Evolutionary conservation across 2,797 vertebrate genomes (phyloP).

Genomic region (Peromyscus aztecus): DNA sequence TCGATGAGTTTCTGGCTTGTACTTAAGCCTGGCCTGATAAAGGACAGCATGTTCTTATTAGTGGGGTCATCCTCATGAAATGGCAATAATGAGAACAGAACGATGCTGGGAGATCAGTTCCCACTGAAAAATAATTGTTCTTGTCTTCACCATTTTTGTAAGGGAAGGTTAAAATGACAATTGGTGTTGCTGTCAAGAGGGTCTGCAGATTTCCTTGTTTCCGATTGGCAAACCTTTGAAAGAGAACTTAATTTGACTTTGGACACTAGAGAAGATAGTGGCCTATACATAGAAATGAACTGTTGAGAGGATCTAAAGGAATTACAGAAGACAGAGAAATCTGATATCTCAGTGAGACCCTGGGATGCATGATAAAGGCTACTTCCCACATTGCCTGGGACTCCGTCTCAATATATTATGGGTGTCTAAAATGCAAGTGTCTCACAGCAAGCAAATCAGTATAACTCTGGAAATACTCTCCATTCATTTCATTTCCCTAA

Average conservation of each 20-base stretch:
- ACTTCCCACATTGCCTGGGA: background rate
- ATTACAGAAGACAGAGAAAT: constrained; percentile 37
- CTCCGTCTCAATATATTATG: background rate
- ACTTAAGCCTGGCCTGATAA: constrained; percentile 40
- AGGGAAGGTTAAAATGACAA: constrained; percentile 76
- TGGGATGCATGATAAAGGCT: background rate
- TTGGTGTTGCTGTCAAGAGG: constrained; percentile 70
- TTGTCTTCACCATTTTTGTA: constrained; percentile 12
- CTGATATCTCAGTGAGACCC: background rate
- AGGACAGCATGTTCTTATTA: constrained; percentile 1
- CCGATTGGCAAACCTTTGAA: constrained; percentile 58
- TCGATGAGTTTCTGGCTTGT: constrained; percentile 31
- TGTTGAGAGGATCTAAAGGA: background rate
- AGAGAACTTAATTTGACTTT: constrained; percentile 73
- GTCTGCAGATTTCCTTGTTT: constrained; percentile 70
- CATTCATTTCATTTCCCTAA: constrained; percentile 44
- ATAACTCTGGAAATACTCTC: background rate
- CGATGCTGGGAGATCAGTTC: background rate
- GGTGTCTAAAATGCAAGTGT: background rate
- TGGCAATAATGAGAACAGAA: background rate
- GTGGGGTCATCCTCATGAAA: constrained; percentile 51
- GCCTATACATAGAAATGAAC: constrained; percentile 30
- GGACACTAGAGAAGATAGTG: constrained; percentile 47
- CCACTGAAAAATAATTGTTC: constrained; percentile 58
- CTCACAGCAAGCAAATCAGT: background rate